Evolutionary conservation across 2,797 vertebrate genomes (phyloP).

Genomic region (Gallinago solitaria): DNA sequence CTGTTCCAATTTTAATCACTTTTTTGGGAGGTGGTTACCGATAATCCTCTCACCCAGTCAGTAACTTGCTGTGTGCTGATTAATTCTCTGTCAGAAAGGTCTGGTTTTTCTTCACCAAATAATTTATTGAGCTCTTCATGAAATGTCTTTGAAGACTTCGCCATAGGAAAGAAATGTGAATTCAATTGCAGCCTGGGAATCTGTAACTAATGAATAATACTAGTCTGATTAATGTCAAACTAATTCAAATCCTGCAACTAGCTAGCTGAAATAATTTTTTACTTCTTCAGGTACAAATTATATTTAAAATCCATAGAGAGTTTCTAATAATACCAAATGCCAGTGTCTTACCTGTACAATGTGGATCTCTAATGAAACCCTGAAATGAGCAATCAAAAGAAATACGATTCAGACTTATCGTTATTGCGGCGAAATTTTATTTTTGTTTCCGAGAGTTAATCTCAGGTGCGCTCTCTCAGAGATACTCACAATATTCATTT

Average conservation of each 20-base stretch:
- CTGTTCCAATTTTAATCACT: background rate
- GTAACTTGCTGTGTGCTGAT: background rate
- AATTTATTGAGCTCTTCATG: background rate
- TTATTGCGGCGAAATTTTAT: background rate
- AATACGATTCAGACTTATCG: background rate
- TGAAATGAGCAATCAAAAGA: background rate
- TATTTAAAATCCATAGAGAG: background rate
- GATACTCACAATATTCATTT: background rate
- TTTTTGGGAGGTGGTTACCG: background rate
- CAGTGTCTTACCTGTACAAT: background rate
- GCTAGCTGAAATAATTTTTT: constrained; percentile 17
- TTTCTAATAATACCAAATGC: background rate
- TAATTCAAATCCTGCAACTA: constrained; percentile 20
- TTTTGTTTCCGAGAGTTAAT: background rate
- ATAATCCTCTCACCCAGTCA: background rate
- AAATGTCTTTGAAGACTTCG: background rate
- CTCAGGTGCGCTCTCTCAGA: background rate
- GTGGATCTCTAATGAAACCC: background rate
- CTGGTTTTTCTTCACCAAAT: background rate
- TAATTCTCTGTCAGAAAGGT: constrained; percentile 16
- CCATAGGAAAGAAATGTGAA: background rate
- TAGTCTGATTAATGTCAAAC: constrained; percentile 39
- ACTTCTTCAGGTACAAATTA: constrained; percentile 9
- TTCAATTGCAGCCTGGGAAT: background rate
- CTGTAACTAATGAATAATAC: constrained; percentile 51